Base-by-base conservation (phyloP, 2,113 vertebrate genomes). In the Balaeniceps rex region DNA sequence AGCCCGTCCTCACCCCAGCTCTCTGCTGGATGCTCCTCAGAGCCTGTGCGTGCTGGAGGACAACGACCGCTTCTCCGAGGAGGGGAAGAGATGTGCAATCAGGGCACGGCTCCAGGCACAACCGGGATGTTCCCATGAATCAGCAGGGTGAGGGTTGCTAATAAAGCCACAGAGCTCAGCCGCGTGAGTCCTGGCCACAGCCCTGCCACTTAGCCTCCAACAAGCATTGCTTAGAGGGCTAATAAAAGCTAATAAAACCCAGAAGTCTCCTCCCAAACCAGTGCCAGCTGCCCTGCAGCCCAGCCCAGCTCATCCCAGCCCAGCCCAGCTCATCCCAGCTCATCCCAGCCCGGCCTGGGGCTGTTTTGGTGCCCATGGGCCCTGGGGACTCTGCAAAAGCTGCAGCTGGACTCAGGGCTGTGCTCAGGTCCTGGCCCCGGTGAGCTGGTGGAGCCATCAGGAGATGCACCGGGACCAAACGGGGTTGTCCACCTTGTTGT, bases 391-490 rank as follows among this genome's bases (percentile, higher is more conserved):
- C 54, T 21, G 33, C 29, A 58, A 69, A 78, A 63, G n/a, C 47
- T 44, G 40, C 26, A 22, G 12, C 52, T 47, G n/a, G 29, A 17
- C 12, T 12, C 0, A 3, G 42, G 49, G 42, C 23, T 61, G 66
- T 0, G 8, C 40, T 57, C 3, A 0, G 11, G 7, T 29, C 36
- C 51, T 19, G 29, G 18, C 21, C 19, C 29, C 1, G 10, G 7
- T 15, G 31, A 58, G 58, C 57, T 31, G 71, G 36, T 4, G 3
- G 19, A 82, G 17, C 55, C 9, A 0, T 9, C 2, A 2, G 66
- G 52, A 66, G 46, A 21, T 3, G 29, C 22, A 3, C 22, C 1
- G 10, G 76, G 64, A 61, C 47, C 65, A 3, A 28, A 44, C n/a
- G 1, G 0, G 38, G 40, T 34, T 23, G 31, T 12, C 33, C 49